Evolutionary conservation across 2,113 vertebrate species (phyloP).

Genomic region (Nyctibius bracteatus): DNA sequence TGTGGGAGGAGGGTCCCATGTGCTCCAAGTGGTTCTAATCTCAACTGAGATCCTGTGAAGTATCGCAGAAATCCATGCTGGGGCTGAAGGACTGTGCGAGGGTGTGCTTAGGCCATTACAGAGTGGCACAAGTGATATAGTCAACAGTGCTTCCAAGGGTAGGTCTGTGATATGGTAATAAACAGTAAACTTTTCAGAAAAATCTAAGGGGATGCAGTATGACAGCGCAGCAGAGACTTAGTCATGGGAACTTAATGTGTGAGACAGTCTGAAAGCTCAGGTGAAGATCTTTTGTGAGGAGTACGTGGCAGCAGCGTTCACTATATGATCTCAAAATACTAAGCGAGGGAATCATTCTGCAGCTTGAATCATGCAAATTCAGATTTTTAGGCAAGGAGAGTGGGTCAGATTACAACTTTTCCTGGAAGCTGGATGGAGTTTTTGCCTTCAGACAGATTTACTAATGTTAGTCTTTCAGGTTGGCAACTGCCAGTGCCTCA

Average conservation of each 20-base stretch:
- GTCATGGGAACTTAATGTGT: neutral
- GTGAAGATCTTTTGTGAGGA: neutral
- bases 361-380: neutral
- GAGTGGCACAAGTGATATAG: neutral
- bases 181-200: neutral
- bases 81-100: neutral
- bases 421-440: neutral
- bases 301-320: rapidly evolving
- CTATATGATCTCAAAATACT: neutral
- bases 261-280: neutral
- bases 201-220: neutral
- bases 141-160: neutral
- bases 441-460: neutral
- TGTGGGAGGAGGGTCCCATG: neutral
- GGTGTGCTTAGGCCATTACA: neutral
- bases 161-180: neutral
- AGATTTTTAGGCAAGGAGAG: neutral
- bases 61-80: neutral
- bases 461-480: neutral
- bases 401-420: neutral
- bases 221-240: neutral
- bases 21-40: neutral
- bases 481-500: neutral
- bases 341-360: rapidly evolving
- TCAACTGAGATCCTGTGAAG: neutral